Conservation (phyloP, 2,113 vertebrate species). For the Solenodon paradoxus region DNA sequence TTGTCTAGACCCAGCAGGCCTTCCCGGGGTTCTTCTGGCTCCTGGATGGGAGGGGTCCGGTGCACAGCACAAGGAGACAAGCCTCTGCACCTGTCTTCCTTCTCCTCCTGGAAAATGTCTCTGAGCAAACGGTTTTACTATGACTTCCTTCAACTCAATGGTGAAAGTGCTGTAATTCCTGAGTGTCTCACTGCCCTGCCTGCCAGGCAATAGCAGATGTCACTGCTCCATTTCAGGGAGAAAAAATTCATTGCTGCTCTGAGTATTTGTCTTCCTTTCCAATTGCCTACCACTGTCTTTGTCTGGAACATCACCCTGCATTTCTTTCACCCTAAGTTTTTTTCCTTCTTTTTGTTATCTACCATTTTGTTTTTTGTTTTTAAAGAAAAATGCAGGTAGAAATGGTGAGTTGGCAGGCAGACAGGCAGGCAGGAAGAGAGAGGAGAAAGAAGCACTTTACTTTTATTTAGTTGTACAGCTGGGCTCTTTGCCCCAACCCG, state of each 20-base stretch:
- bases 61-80: not conserved
- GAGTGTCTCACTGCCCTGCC: not conserved
- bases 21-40: accelerated
- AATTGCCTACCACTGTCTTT: constrained; percentile 4
- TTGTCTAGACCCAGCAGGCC: too few species aligned
- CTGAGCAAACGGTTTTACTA: not conserved
- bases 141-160: constrained; percentile 47
- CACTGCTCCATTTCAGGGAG: constrained; percentile 34
- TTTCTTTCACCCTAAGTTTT: constrained; percentile 12
- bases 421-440: too few species aligned
- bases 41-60: not conserved
- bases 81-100: not conserved
- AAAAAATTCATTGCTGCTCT: not conserved
- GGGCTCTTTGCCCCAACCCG: too few species aligned
- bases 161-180: not conserved
- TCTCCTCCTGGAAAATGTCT: constrained; percentile 4
- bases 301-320: not conserved
- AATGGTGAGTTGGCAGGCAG: too few species aligned
- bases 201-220: constrained; percentile 58
- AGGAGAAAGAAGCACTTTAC: too few species aligned
- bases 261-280: constrained; percentile 16
- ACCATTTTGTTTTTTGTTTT: too few species aligned
- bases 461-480: too few species aligned
- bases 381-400: too few species aligned
- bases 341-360: not conserved